Conservation (phyloP, 2,797 vertebrate genomes). For the Ceryle rudis region DNA sequence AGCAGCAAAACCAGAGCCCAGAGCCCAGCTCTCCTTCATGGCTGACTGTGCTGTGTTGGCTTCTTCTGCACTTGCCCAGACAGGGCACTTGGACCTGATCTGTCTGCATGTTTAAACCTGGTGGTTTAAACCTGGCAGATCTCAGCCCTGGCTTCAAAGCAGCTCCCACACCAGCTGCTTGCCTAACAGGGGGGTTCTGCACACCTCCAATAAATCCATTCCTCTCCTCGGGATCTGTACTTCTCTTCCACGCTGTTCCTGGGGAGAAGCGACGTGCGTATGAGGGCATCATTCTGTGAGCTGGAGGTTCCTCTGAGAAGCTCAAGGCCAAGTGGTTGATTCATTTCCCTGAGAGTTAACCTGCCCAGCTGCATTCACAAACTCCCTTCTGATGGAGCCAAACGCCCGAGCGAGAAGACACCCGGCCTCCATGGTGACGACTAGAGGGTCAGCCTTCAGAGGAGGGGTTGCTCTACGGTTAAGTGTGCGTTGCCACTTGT, state of each 20-base stretch:
- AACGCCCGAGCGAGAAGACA: not conserved
- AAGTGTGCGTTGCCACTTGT: not conserved
- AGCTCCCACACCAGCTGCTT: not conserved
- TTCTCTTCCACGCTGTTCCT: rapidly evolving
- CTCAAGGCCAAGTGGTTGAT: not conserved
- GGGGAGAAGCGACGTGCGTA: rapidly evolving
- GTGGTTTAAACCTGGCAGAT: not conserved
- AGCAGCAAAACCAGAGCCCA: not conserved
- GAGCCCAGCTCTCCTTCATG: not conserved
- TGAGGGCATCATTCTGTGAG: not conserved
- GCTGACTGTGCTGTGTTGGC: not conserved
- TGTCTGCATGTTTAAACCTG: not conserved
- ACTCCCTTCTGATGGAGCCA: not conserved
- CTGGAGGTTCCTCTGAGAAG: not conserved
- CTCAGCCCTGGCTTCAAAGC: not conserved
- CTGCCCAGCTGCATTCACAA: not conserved
- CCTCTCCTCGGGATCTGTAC: not conserved
- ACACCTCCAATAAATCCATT: not conserved
- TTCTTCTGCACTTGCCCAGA: not conserved
- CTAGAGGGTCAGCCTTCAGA: not conserved
- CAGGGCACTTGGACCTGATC: not conserved
- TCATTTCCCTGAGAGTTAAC: not conserved
- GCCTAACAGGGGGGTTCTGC: no score
- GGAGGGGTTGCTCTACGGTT: rapidly evolving
- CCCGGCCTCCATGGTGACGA: not conserved